Percentiles rank a stretch among this genome's conserved stretches.
Evolutionary conservation across 2,888 invertebrate genomes (phyloP).

Genomic region (Caenorhabditis imperialis): DNA sequence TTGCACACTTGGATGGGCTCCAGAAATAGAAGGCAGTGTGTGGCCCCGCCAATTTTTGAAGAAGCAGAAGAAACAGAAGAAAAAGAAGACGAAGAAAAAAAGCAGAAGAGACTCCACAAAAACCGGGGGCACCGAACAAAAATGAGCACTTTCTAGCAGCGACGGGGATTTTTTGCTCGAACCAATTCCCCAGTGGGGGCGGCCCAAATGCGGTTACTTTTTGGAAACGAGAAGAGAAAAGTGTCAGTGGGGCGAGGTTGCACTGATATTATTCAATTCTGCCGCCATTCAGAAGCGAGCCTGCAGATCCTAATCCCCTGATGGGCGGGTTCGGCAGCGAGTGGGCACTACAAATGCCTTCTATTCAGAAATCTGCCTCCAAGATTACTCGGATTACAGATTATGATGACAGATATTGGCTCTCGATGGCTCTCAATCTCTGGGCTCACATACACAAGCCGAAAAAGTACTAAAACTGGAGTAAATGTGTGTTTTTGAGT

Average conservation of each 20-base stretch:
- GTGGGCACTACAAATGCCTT: too few species aligned
- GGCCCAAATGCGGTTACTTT: not conserved
- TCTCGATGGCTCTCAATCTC: not conserved
- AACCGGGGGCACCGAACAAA: not conserved
- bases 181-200: not conserved
- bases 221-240: not conserved
- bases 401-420: conserved; percentile 1
- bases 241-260: not conserved
- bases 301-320: not conserved
- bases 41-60: not conserved
- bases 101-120: not conserved
- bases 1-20: conserved; percentile 2
- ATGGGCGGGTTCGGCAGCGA: not conserved
- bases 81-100: not conserved
- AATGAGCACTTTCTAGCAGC: conserved; percentile 1
- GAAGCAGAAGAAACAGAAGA: not conserved
- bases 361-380: conserved; percentile 10
- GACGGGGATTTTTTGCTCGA: not conserved
- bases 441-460: too few species aligned
- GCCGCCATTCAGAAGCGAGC: not conserved
- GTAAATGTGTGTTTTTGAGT: too few species aligned
- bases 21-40: too few species aligned
- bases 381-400: conserved; percentile 26
- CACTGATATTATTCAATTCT: too few species aligned
- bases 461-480: not conserved